These are phyloP conservation scores for Cylas formicarius DNA, from an alignment of 1,140 invertebrate genomes.

Conservation along the genomic window DNA sequence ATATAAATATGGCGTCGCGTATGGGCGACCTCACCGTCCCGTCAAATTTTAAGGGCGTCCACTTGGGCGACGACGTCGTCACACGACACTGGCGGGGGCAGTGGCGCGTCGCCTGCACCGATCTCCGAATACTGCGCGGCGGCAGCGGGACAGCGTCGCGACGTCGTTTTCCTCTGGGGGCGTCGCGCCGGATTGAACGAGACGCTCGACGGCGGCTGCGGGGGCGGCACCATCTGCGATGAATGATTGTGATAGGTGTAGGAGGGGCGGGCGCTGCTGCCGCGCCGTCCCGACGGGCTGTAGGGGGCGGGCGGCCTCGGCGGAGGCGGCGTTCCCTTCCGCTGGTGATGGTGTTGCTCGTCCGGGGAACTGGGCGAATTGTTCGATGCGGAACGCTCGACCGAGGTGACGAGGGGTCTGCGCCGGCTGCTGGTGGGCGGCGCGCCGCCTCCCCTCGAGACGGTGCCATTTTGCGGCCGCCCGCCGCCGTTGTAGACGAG, in stretches of 20 bases:
- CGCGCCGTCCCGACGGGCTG: no score
- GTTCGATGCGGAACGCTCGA: neutral
- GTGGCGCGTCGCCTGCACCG: conserved; percentile 36
- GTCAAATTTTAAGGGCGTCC: conserved; percentile 33
- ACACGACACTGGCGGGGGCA: conserved; percentile 24
- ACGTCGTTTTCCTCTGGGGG: conserved; percentile 15
- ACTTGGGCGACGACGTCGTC: conserved; percentile 28
- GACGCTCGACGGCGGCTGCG: conserved; percentile 12
- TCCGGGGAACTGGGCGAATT: neutral
- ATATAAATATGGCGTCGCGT: no score
- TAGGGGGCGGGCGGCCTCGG: neutral
- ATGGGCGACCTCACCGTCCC: neutral
- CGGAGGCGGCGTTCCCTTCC: neutral
- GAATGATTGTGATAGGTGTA: conserved; percentile 1
- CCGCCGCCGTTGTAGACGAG: no score
- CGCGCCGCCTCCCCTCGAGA: conserved; percentile 31
- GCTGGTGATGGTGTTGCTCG: conserved; percentile 3
- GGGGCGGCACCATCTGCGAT: no score
- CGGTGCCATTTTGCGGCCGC: no score
- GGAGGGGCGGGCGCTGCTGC: neutral
- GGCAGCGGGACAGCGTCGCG: conserved; percentile 5
- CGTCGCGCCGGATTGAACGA: conserved; percentile 6
- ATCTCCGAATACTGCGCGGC: conserved; percentile 33
- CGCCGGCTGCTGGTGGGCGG: conserved; percentile 5
- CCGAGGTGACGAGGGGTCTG: neutral